Base-by-base conservation (phyloP, 2,113 vertebrate species). In the Eclectus roratus region DNA sequence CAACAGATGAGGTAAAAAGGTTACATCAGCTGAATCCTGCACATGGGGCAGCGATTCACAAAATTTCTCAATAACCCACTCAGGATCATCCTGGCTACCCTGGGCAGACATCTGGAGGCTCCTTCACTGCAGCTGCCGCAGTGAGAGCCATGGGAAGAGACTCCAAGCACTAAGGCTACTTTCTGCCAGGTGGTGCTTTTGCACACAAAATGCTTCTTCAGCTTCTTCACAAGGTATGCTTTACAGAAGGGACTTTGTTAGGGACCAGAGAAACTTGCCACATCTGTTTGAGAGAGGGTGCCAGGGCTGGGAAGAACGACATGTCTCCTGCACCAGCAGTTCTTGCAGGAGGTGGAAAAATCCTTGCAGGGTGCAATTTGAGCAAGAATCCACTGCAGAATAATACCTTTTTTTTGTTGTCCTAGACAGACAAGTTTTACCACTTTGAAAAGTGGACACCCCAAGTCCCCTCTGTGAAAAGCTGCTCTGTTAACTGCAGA, bases 401-500 rank as follows among this genome's bases (percentile, higher is more conserved):
- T 6, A 58, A 70, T 11, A 0, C 1, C 18, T 35, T 49, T 9
- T 27, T 5, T 6, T 44, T 37, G 14, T 7, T 4, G 11, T 24
- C 21, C n/a, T 6, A 16, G 43, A 61, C 24, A 16, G n/a, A 24
- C 0, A 50, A 17, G 15, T 72, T 83, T 64, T 55, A 85, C 3
- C 1, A 33, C 46, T 83, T 83, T 47, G 24, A 60, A 68, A 95
- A 88, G 20, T 14, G 50, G 27, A 78, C 56, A 50, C 18, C 55
- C 10, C 12, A 25, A 78, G 31, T 35, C 60, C 35, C 66, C 47
- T 17, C 47, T 17, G 33, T 43, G 43, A 88, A 74, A 96, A 83
- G 46, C 37, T 53, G 53, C 46, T 74, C 2, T 0, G 52, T 46
- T 91, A 92, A 89, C 69, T 79, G 78, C 33, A 71, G 80, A 84